Evolutionary conservation across 2,113 vertebrate species (phyloP), one percentile per base, ranked within the genome.

Genomic region (Pampusana beccarii): DNA sequence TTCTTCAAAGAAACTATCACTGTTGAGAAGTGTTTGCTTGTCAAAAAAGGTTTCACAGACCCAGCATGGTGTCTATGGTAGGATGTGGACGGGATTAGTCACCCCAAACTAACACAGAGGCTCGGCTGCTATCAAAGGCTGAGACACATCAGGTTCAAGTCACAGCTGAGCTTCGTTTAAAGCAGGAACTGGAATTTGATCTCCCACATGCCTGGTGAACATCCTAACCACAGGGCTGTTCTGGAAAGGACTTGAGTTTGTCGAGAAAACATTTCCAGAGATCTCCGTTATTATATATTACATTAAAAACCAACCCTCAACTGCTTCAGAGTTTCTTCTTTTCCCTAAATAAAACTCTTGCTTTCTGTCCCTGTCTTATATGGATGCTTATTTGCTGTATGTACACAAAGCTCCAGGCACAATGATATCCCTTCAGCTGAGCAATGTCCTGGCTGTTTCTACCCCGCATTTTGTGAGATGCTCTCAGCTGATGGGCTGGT

Each of bases 121-220:
- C 74, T 38, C 62, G 3, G 7, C 42, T 5, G 17, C 70, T 36
- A 62, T 28, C 67, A 91, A 69, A 93, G 26, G 33, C 44, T 60
- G 57, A 84, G 34, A 21, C 46, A 46, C 56, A 23, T 50, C 60
- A 79, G 38, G 51, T 46, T 66, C 36, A 58, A 48, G 33, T 3
- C 58, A 64, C 90, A 89, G 69, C 77, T 94, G 94, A 84, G 60
- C 51, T 65, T 73, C 84, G 53, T 89, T 84, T 74, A 80, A 19
- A 88, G 16, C 56, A 70, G 88, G 61, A 78, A 21, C 46, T 54
- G 73, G 73, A 78, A 62, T 90, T 62, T 65, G 46, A 33, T 90
- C 56, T 62, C 44, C 80, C 69, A 48, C 31, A 5, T 4, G 44
- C 29, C 77, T 31, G n/a, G n/a, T 44, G 78, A 85, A 46, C 31